These are phyloP conservation scores for Mormoops blainvillei DNA, from an alignment of 2,113 vertebrate species.

Conservation along the genomic window DNA sequence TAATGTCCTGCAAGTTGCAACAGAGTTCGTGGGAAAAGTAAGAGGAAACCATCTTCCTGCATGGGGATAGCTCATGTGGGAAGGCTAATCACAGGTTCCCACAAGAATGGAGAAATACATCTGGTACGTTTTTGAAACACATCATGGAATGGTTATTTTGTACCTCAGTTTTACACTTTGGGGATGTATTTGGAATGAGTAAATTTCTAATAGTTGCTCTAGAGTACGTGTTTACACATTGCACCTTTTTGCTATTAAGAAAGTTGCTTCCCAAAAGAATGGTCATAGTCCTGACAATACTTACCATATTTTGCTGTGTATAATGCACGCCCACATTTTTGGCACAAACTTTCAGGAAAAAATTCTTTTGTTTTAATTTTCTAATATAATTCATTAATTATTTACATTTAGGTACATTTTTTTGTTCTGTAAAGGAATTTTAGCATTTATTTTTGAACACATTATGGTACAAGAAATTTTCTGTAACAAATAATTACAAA, in stretches of 20 bases:
- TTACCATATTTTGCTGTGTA: not conserved
- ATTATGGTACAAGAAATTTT: no score
- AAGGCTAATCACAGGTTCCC: slow-evolving; percentile 76
- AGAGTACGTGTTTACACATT: slow-evolving; percentile 10
- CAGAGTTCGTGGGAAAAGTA: slow-evolving; percentile 79
- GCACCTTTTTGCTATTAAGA: slow-evolving; percentile 39
- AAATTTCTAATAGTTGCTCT: slow-evolving; percentile 33
- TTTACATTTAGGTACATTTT: no score
- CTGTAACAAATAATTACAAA: no score
- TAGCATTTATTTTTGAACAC: no score
- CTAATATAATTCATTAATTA: no score
- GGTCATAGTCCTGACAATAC: not conserved
- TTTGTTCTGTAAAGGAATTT: no score
- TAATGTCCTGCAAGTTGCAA: slow-evolving; percentile 76
- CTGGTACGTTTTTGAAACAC: slow-evolving; percentile 71
- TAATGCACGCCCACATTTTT: no score
- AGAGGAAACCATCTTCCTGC: slow-evolving; percentile 79
- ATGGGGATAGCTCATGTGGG: slow-evolving; percentile 72
- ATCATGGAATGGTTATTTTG: slow-evolving; percentile 67
- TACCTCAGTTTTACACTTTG: slow-evolving; percentile 66
- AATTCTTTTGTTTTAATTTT: no score
- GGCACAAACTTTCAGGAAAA: no score
- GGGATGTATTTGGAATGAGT: slow-evolving; percentile 63
- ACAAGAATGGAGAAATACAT: slow-evolving; percentile 69
- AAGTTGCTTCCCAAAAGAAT: slow-evolving; percentile 18